These are phyloP conservation scores for Plagodis dolabraria DNA, from an alignment of 2,888 invertebrate genomes.

Conservation along the genomic window DNA sequence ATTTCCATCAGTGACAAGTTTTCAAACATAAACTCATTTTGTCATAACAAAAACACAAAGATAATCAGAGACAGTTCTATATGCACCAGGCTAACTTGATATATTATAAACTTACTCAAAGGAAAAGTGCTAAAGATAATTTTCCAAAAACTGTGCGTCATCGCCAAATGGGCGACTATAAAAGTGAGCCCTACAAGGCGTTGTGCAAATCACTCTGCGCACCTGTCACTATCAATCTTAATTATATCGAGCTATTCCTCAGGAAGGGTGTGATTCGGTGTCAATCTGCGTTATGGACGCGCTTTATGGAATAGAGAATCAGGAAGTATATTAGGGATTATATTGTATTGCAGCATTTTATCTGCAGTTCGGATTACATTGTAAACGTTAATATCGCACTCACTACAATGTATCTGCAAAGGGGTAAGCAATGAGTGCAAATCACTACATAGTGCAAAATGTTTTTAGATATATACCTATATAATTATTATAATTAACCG, in stretches of 20 bases:
- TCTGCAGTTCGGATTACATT: conserved; percentile 13
- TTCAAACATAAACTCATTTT: too few relatives aligned
- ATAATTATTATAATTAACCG: too few relatives aligned
- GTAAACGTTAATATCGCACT: too few relatives aligned
- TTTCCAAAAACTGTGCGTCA: conserved; percentile 15
- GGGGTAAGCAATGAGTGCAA: too few relatives aligned
- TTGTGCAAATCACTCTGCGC: conserved; percentile 48
- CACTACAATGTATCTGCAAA: too few relatives aligned
- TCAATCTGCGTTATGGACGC: conserved; percentile 34
- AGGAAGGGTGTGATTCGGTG: conserved; percentile 37
- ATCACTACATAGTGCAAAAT: too few relatives aligned
- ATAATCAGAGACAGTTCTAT: too few relatives aligned
- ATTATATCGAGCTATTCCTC: conserved; percentile 42
- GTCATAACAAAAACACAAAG: too few relatives aligned
- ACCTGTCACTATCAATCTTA: conserved; percentile 53
- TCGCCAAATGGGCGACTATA: conserved; percentile 13
- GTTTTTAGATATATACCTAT: too few relatives aligned
- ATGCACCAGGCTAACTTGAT: neutral
- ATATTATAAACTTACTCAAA: neutral
- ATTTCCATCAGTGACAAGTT: too few relatives aligned
- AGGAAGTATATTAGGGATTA: neutral
- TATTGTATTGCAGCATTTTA: conserved; percentile 16
- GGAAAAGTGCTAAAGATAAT: conserved; percentile 4
- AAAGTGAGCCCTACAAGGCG: conserved; percentile 33
- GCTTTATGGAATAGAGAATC: conserved; percentile 19